Conservation (phyloP, 2,113 vertebrate genomes). For the Barbus barbus region DNA sequence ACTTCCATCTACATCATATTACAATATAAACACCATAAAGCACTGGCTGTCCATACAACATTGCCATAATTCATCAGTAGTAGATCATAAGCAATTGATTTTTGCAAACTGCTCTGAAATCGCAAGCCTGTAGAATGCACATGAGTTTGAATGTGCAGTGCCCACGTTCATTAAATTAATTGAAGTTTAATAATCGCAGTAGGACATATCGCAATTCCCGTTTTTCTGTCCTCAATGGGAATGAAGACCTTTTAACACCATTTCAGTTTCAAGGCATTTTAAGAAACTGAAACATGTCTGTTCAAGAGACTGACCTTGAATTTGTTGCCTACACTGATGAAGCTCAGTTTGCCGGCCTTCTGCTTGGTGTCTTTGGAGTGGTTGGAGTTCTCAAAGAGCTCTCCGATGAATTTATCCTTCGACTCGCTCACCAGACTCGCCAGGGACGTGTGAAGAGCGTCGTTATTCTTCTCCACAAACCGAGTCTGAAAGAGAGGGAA, state of each 20-base stretch:
- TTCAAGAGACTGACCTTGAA: constrained; percentile 93
- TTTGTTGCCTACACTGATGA: constrained; percentile 98
- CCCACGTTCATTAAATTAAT: too few species aligned
- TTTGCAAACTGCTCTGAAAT: too few species aligned
- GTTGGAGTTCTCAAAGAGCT: constrained; percentile 88
- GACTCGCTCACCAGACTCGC: constrained; percentile 93
- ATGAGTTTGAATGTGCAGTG: too few species aligned
- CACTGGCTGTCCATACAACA: too few species aligned
- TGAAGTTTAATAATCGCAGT: neutral
- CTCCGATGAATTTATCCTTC: constrained; percentile 87
- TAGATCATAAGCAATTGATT: too few species aligned
- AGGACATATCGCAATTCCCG: neutral
- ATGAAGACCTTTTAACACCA: too few species aligned
- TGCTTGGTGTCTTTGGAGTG: constrained; percentile 89
- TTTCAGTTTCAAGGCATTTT: too few species aligned
- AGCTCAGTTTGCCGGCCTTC: constrained; percentile 94
- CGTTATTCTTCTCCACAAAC: constrained; percentile 99
- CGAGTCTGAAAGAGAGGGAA: constrained; percentile 78
- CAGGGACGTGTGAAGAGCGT: constrained; percentile 97
- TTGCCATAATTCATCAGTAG: too few species aligned
- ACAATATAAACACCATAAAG: too few species aligned
- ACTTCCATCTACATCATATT: too few species aligned
- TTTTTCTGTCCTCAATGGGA: neutral
- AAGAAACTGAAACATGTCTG: too few species aligned
- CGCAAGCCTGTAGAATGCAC: too few species aligned